Base-by-base conservation (phyloP, 2,888 invertebrate species). In the Dermolepida albohirtum region DNA sequence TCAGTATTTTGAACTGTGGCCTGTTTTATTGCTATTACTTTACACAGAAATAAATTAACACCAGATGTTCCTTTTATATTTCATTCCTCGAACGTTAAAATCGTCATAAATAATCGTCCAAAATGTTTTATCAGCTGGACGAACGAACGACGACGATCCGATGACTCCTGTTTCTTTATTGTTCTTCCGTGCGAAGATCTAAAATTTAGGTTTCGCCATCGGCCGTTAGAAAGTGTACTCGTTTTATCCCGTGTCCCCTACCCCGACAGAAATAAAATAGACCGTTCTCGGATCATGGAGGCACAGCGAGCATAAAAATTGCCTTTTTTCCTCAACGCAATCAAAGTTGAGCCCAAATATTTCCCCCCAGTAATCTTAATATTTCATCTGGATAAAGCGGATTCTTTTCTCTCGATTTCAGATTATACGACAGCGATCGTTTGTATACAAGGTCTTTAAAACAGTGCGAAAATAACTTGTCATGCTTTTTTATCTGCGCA, bases 271-370 rank as follows among this genome's bases (percentile, higher is more conserved):
- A 59, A 44, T 62, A 68, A 75, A 74, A 74, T 73, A 74, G 71
- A 73, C 74, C 71, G 70, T 69, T 71, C 71, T 49, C 65, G 74
- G 76, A 76, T 76, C 73, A 77, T 68, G 72, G 70, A 71, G 71
- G 75, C 75, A 73, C 78, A 75, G 73, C 74, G 74, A 78, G 80
- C 79, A 80, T 80, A 78, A 80, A 80, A 80, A 80, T 80, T 77
- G 80, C 80, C 79, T 77, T 78, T 79, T 79, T 79, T 78, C 74
- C 74, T 71, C 69, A 70, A 74, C 74, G 75, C 79, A 79, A 79
- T 79, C 78, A 77, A 77, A 77, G 72, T 75, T 75, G 76, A 76
- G 77, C 77, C 74, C 72, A 69, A 74, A 72, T 77, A 73, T 75
- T 75, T 77, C 76, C 76, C 73, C 73, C 71, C 75, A 43, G 75